Base-by-base conservation (phyloP, 2,113 vertebrate species). In the Scomber colias region DNA sequence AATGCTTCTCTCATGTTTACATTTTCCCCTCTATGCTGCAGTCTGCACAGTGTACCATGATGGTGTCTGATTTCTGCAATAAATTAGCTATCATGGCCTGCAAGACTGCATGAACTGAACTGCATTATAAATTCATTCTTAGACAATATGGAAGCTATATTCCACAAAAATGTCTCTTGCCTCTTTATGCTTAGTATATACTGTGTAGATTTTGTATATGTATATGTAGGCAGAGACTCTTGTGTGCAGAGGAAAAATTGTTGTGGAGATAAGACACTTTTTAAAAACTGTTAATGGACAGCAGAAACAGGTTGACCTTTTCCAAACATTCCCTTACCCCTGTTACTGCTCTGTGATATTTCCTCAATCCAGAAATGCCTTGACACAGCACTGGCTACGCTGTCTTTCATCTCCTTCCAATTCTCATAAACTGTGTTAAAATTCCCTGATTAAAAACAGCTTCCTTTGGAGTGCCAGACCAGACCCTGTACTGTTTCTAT, bases 401-500 rank as follows among this genome's bases (percentile, higher is more conserved):
- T 55, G 15, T 75, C 35, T 67, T 88, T 77, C 11, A 49, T 17
- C 19, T 68, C 45, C 49, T 17, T 61, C n/a, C 55, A 40, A 48
- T 53, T 12, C 11, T 65, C 62, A 30, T 21, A 74, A 87, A 80
- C 44, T 78, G 31, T 54, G 16, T 76, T 74, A 59, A 44, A 75
- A 64, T 64, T 79, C 51, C 71, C 71, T 45, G 71, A 78, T 71
- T 27, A 77, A 90, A 79, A 88, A 65, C 64, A 78, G 55, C 31
- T 53, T 87, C 70, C 80, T 80, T 68, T 86, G 86, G 80, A 71
- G 75, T 68, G 35, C 75, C 66, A 89, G 78, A 86, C 84, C 78
- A 80, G 77, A 71, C 65, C 81, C 77, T 90, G 85, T 85, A 90
- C 84, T 84, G 80, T 81, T 90, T 79, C 92, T 94, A 95, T 93